phyloP scores from a whole-genome alignment of 92 coral and sea anemone species.

The Desmophyllum pertusum region DNA sequence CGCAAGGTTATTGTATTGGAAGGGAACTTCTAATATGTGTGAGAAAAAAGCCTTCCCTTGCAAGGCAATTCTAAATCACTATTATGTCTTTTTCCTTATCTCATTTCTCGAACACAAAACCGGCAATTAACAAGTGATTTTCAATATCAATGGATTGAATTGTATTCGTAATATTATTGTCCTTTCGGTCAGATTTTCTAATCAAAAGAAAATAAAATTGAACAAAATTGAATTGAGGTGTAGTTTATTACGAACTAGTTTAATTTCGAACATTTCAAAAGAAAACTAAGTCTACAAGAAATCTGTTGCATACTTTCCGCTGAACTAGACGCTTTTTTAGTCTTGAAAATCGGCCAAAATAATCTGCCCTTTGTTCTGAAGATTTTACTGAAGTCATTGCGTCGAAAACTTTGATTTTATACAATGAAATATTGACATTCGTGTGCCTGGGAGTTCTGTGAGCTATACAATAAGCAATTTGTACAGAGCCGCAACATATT shows the following conservation, averaged over 20 bases:
- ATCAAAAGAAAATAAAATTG: conserved; percentile 24
- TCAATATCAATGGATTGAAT: conserved; percentile 27
- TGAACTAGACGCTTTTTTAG: not conserved
- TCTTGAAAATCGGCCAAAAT: not conserved
- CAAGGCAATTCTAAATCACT: conserved; percentile 10
- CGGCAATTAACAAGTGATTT: conserved; percentile 44
- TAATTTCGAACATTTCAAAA: conserved; percentile 12
- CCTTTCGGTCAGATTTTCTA: conserved; percentile 16
- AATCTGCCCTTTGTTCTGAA: not conserved
- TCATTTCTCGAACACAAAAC: conserved; percentile 30
- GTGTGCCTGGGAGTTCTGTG: not conserved
- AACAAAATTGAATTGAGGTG: conserved; percentile 22
- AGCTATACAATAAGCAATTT: not conserved
- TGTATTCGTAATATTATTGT: conserved; percentile 31
- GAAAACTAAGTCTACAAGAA: not conserved
- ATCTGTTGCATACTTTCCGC: not conserved
- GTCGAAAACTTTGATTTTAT: not conserved
- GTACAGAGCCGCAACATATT: not conserved
- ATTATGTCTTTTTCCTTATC: conserved; percentile 22
- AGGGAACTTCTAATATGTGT: conserved; percentile 22
- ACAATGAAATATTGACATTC: not conserved
- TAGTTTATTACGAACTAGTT: conserved; percentile 17
- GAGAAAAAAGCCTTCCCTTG: conserved; percentile 25
- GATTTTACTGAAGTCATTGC: not conserved
- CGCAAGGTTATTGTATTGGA: conserved; percentile 20